Evolutionary conservation across 2,113 vertebrate species (phyloP).

Genomic region (Mystacornis crossleyi): DNA sequence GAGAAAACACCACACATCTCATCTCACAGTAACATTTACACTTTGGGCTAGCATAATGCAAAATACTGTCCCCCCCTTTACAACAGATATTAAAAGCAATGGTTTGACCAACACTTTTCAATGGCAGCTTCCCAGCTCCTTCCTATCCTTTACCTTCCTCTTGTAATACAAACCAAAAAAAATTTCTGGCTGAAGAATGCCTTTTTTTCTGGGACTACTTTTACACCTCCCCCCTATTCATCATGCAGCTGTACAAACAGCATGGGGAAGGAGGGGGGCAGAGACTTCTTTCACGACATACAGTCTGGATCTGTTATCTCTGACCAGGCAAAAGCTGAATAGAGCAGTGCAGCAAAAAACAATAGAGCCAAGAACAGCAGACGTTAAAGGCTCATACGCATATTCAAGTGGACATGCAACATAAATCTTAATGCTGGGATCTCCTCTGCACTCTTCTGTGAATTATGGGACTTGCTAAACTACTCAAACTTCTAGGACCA

Average conservation of each 20-base stretch:
- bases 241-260: background rate
- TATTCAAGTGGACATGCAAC: background rate
- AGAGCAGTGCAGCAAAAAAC: background rate
- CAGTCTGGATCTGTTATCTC: background rate
- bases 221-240: background rate
- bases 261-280: background rate
- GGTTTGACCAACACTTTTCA: background rate
- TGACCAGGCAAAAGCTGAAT: background rate
- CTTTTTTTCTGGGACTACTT: background rate
- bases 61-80: background rate
- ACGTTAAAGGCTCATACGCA: background rate
- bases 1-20: background rate
- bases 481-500: background rate
- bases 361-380: background rate
- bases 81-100: background rate
- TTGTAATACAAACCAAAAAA: background rate
- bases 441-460: background rate
- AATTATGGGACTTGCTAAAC: background rate
- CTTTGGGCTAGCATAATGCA: background rate
- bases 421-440: background rate
- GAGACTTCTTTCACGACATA: background rate
- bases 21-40: background rate
- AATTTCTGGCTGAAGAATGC: background rate
- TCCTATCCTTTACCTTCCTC: background rate
- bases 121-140: background rate